These are phyloP conservation scores for Nanorana parkeri DNA, from an alignment of 2,113 vertebrate genomes.

Conservation along the genomic window DNA sequence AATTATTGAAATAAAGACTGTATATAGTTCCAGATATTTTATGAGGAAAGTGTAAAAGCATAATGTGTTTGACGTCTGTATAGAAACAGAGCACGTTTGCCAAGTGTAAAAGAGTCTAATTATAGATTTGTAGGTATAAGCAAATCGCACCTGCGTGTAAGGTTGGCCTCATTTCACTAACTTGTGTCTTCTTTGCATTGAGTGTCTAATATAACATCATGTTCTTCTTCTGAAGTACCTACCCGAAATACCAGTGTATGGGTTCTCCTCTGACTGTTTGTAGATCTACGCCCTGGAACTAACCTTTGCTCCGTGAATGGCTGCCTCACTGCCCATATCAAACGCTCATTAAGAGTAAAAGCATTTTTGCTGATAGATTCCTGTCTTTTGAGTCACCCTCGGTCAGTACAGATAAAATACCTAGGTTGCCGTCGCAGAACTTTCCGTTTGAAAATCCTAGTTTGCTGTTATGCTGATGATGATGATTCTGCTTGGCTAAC, in stretches of 20 bases:
- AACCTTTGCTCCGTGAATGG: slow-evolving; percentile 35
- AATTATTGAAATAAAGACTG: too few species aligned
- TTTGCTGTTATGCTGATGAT: too few species aligned
- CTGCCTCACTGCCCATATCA: not conserved
- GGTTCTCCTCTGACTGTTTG: slow-evolving; percentile 21
- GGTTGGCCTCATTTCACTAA: slow-evolving; percentile 22
- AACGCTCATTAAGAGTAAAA: not conserved
- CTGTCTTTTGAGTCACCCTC: slow-evolving; percentile 1
- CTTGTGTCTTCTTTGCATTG: slow-evolving; percentile 17
- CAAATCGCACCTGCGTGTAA: not conserved
- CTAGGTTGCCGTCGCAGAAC: too few species aligned
- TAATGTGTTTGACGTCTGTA: not conserved
- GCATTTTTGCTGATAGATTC: slow-evolving; percentile 12
- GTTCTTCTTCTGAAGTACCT: slow-evolving; percentile 24
- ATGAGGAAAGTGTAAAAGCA: too few species aligned
- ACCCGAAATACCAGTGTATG: slow-evolving; percentile 40
- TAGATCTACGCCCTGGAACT: slow-evolving; percentile 28
- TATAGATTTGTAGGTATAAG: slow-evolving; percentile 12
- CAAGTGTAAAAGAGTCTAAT: not conserved
- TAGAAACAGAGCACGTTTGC: too few species aligned
- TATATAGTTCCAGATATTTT: too few species aligned
- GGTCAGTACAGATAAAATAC: not conserved
- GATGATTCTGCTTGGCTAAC: too few species aligned
- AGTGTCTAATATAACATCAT: not conserved
- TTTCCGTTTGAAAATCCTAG: too few species aligned